These are phyloP conservation scores for Prorops nasuta DNA, from an alignment of 1,140 invertebrate genomes.

Conservation along the genomic window DNA sequence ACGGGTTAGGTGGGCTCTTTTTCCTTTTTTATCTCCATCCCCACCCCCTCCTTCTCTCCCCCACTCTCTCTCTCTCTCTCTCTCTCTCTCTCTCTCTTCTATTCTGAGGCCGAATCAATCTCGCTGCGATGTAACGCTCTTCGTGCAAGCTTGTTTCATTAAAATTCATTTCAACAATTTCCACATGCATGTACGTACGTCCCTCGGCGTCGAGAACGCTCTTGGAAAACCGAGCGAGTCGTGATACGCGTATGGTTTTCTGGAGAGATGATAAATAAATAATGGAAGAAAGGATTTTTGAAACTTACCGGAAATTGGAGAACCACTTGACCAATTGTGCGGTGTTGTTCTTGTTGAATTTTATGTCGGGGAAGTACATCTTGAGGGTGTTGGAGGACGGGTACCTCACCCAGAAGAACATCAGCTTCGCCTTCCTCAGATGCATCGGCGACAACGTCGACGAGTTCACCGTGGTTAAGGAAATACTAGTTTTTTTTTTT, in stretches of 20 bases:
- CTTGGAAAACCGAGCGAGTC: not conserved
- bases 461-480: constrained; percentile 83
- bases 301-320: constrained; percentile 98
- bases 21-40: no score
- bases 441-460: constrained; percentile 99
- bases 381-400: constrained; percentile 97
- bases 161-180: not conserved
- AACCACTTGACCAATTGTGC: constrained; percentile 99
- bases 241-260: not conserved
- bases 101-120: constrained; percentile 43
- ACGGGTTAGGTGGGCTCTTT: no score
- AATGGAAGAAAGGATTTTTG: no score
- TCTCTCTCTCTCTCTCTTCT: no score
- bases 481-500: constrained; percentile 44
- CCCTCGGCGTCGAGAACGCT: not conserved
- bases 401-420: constrained; percentile 99
- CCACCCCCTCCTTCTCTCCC: no score
- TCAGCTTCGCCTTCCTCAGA: constrained; percentile 98
- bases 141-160: not conserved
- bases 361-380: constrained; percentile 99
- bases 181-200: not conserved
- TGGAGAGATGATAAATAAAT: no score
- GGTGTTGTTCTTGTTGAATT: constrained; percentile 99
- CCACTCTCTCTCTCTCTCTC: no score
- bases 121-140: constrained; percentile 46